Conservation (phyloP, 2,888 invertebrate species). For the Apantesis nais region DNA sequence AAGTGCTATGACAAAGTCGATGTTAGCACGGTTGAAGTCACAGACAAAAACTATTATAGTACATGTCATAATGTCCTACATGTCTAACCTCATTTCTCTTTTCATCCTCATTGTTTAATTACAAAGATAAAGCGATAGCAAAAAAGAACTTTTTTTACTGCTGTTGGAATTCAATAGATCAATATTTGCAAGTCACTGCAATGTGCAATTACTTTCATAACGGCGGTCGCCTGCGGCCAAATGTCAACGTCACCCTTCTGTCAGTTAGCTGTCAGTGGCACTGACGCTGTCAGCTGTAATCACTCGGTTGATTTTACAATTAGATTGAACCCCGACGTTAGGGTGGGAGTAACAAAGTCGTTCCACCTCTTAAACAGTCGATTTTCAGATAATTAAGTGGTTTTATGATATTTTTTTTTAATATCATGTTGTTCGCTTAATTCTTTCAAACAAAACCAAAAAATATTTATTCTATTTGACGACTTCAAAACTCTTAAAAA, state of each 20-base stretch:
- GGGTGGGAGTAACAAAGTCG: not conserved
- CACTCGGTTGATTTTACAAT: slow-evolving; percentile 3
- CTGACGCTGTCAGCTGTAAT: not conserved
- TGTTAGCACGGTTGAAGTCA: too few relatives aligned
- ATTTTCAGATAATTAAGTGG: not conserved
- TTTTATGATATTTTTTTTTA: too few relatives aligned
- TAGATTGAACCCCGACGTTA: not conserved
- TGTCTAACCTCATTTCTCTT: not conserved
- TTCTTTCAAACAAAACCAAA: too few relatives aligned
- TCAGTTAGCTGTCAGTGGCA: slow-evolving; percentile 12
- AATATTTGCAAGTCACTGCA: slow-evolving; percentile 1
- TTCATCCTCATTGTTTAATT: not conserved
- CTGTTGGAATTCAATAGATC: not conserved
- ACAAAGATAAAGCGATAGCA: not conserved
- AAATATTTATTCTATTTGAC: too few relatives aligned
- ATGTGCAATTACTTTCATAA: slow-evolving; percentile 11
- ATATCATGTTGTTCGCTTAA: too few relatives aligned
- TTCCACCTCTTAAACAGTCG: not conserved
- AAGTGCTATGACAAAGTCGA: too few relatives aligned
- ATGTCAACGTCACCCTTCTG: slow-evolving; percentile 11
- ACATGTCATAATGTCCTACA: too few relatives aligned
- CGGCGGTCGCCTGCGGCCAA: slow-evolving; percentile 1
- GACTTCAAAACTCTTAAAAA: too few relatives aligned
- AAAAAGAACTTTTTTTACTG: not conserved
- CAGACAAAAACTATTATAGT: too few relatives aligned